phyloP scores from a whole-genome alignment of 2,797 vertebrate species.

The Sebastes iracundus region DNA sequence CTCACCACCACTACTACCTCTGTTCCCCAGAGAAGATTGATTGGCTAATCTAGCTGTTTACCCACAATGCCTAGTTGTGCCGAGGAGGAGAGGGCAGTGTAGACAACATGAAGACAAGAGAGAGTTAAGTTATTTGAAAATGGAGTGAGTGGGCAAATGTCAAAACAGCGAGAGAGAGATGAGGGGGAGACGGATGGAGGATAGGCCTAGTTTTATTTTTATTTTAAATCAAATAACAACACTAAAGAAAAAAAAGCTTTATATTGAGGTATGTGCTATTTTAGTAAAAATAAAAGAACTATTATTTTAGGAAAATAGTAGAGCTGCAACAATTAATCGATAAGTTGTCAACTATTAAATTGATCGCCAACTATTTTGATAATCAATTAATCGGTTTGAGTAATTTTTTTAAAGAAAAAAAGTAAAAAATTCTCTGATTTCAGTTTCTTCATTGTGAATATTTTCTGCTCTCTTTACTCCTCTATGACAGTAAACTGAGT shows the following conservation, averaged over 20 bases:
- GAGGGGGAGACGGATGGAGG: background rate
- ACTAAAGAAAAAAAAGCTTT: background rate
- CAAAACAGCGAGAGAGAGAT: background rate
- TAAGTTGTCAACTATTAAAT: too few species aligned
- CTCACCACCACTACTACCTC: slow-evolving; percentile 42
- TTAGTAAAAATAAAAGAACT: background rate
- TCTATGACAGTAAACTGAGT: too few species aligned
- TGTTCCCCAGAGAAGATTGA: slow-evolving; percentile 77
- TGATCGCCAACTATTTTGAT: too few species aligned
- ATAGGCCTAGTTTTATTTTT: background rate
- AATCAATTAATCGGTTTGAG: too few species aligned
- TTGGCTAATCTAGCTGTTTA: slow-evolving; percentile 82
- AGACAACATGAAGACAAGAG: slow-evolving; percentile 58
- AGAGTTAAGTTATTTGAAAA: slow-evolving; percentile 44
- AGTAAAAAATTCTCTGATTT: too few species aligned
- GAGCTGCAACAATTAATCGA: too few species aligned
- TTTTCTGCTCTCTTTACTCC: too few species aligned
- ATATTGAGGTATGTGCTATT: background rate
- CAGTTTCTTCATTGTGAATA: too few species aligned
- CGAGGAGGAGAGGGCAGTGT: slow-evolving; percentile 58
- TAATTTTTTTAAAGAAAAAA: too few species aligned
- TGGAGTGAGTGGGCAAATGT: slow-evolving; percentile 47
- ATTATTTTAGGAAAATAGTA: background rate
- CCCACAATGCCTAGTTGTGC: slow-evolving; percentile 75
- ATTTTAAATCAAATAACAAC: background rate